A percentile compares a stretch with the other conserved stretches of the same genome.
These are phyloP conservation scores for Promerops cafer DNA, from an alignment of 2,113 vertebrate species.

Conservation along the genomic window DNA sequence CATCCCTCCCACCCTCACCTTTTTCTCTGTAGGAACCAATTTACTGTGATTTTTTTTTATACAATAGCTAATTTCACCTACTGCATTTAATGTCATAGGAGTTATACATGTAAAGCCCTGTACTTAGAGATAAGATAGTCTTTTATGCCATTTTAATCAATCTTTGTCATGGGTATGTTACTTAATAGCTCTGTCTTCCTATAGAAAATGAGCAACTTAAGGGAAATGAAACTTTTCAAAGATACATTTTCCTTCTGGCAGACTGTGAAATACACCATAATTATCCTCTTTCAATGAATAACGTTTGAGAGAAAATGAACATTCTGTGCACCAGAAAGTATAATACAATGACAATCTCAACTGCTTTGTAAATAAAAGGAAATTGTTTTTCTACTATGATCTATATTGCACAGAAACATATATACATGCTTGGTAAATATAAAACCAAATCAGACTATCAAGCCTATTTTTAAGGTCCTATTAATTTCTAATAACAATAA, in stretches of 20 bases:
- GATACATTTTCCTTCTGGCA: slow-evolving; percentile 74
- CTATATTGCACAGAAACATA: slow-evolving; percentile 22
- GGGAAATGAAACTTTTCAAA: slow-evolving; percentile 76
- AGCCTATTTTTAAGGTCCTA: background rate
- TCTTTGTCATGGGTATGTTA: slow-evolving; percentile 47
- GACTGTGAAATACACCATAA: slow-evolving; percentile 73
- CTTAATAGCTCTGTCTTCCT: slow-evolving; percentile 73
- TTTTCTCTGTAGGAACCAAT: slow-evolving; percentile 25
- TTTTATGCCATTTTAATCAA: slow-evolving; percentile 56
- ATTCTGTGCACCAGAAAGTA: slow-evolving; percentile 61
- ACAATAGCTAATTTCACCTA: slow-evolving; percentile 47
- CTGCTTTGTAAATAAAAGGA: slow-evolving; percentile 70
- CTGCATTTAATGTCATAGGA: slow-evolving; percentile 54
- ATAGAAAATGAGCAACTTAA: slow-evolving; percentile 74
- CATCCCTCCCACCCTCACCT: background rate
- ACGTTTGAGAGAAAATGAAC: slow-evolving; percentile 59
- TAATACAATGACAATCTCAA: slow-evolving; percentile 61
- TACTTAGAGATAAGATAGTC: slow-evolving; percentile 45
- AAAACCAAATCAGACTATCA: slow-evolving; percentile 19
- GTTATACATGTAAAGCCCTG: slow-evolving; percentile 31
- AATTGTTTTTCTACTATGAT: slow-evolving; percentile 63
- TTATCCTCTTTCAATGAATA: slow-evolving; percentile 71
- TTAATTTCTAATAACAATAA: slow-evolving; percentile 23
- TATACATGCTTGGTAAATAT: slow-evolving; percentile 27
- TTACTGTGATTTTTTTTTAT: slow-evolving; percentile 24